Conservation (phyloP, 2,113 vertebrate species). For the Tupaia chinensis region DNA sequence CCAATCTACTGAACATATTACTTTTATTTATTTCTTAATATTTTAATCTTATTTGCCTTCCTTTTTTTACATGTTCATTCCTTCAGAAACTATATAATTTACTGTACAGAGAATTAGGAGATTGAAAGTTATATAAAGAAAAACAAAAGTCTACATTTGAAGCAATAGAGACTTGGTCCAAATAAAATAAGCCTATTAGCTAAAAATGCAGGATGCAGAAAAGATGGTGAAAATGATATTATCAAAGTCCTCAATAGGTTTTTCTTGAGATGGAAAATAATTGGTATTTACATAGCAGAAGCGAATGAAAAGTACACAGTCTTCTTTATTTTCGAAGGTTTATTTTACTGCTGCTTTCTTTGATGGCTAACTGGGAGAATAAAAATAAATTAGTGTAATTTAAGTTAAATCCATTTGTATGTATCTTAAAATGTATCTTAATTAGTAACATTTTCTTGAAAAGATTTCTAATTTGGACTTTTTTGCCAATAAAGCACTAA, state of each 20-base stretch:
- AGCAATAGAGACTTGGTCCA: background rate
- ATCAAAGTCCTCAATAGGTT: background rate
- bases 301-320: background rate
- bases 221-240: background rate
- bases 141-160: background rate
- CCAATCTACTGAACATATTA: background rate
- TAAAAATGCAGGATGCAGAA: background rate
- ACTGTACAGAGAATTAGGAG: background rate
- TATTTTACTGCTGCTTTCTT: background rate
- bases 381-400: background rate
- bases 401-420: background rate
- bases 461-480: background rate
- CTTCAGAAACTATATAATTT: background rate
- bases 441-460: background rate
- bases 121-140: background rate
- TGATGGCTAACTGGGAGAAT: background rate
- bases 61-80: background rate
- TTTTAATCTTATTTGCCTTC: background rate
- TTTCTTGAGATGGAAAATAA: background rate
- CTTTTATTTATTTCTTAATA: background rate
- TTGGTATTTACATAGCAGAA: background rate
- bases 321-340: background rate
- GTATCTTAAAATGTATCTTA: background rate
- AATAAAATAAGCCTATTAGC: background rate
- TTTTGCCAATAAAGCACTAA: background rate